A percentile compares a stretch with the other conserved stretches of the same genome.
Evolutionary conservation across 2,113 vertebrate genomes (phyloP).

Genomic region (Nesospiza acunhae): DNA sequence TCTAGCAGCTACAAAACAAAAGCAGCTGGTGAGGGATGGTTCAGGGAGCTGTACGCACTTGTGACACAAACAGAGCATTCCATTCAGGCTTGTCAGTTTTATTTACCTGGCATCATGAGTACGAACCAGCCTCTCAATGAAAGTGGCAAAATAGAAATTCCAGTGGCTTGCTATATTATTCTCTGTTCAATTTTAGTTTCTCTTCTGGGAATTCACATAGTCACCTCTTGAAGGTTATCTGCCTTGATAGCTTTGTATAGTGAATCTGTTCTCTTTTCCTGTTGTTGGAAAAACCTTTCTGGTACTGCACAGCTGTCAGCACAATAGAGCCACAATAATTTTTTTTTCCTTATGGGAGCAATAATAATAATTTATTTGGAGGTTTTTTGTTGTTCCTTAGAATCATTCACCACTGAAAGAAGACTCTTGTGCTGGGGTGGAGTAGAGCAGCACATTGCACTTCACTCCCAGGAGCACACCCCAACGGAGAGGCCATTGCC

Average conservation of each 20-base stretch:
- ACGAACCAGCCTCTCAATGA: not conserved
- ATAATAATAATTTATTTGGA: not conserved
- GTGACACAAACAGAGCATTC: not conserved
- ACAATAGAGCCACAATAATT: not conserved
- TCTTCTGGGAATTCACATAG: slow-evolving; percentile 37
- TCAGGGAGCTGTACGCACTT: not conserved
- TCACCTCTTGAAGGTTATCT: not conserved
- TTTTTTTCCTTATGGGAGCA: not conserved
- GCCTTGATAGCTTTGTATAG: not conserved
- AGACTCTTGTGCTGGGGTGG: not conserved
- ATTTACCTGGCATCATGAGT: not conserved
- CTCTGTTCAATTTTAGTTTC: not conserved
- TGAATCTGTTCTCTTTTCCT: not conserved
- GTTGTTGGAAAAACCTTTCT: not conserved
- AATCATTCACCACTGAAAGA: not conserved
- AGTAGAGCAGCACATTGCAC: not conserved
- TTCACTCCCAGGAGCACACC: not conserved
- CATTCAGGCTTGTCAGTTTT: not conserved
- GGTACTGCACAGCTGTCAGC: not conserved
- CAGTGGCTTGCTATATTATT: not conserved
- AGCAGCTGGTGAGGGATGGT: not conserved
- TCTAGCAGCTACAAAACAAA: not conserved
- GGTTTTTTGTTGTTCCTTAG: not conserved
- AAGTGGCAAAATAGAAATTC: not conserved
- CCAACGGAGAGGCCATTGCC: not conserved